Evolutionary conservation across 2,888 invertebrate genomes (phyloP).

Genomic region (Hololepta plana): DNA sequence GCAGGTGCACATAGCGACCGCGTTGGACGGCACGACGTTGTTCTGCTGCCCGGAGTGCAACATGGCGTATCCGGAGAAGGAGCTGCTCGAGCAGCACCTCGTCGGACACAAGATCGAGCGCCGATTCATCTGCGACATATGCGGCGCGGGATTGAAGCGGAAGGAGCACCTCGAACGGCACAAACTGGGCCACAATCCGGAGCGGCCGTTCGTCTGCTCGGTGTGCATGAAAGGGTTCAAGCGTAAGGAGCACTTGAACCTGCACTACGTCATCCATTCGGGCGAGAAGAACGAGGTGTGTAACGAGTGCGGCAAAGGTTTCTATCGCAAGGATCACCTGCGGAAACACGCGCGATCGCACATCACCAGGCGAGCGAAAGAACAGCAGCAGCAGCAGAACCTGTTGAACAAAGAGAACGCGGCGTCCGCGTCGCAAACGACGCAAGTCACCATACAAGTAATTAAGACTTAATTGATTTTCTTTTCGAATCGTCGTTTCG

Average conservation of each 20-base stretch:
- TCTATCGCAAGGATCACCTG: slow-evolving; percentile 64
- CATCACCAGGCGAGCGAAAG: slow-evolving; percentile 55
- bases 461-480: too few species aligned
- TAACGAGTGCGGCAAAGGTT: slow-evolving; percentile 58
- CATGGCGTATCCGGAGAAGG: slow-evolving; percentile 67
- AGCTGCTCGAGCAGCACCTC: slow-evolving; percentile 57
- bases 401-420: slow-evolving; percentile 16
- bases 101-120: slow-evolving; percentile 65
- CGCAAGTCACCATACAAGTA: slow-evolving; percentile 25
- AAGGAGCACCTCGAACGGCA: slow-evolving; percentile 64
- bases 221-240: slow-evolving; percentile 60
- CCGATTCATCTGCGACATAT: slow-evolving; percentile 59
- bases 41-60: slow-evolving; percentile 69
- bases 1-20: slow-evolving; percentile 56
- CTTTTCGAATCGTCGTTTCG: slow-evolving; percentile 9
- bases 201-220: slow-evolving; percentile 59
- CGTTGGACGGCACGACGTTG: slow-evolving; percentile 53
- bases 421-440: slow-evolving; percentile 14
- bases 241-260: slow-evolving; percentile 63
- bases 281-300: slow-evolving; percentile 70
- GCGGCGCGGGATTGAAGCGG: slow-evolving; percentile 58
- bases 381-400: slow-evolving; percentile 32
- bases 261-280: slow-evolving; percentile 70
- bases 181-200: slow-evolving; percentile 67
- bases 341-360: slow-evolving; percentile 66